Conservation (phyloP, 2,888 invertebrate species). For the Clanis bilineata region DNA sequence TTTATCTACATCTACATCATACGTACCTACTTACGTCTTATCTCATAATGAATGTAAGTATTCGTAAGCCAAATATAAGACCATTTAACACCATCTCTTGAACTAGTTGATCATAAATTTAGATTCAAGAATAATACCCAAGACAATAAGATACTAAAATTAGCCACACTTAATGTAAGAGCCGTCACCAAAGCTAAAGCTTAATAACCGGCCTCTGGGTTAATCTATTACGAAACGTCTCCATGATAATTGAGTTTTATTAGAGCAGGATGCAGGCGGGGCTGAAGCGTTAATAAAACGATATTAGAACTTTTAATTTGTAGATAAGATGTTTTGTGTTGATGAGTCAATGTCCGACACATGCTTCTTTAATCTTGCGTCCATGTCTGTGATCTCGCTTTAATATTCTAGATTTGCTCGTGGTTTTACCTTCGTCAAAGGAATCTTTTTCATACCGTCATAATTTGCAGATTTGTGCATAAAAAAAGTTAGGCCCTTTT, state of each 20-base stretch:
- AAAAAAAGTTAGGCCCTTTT: too few species aligned
- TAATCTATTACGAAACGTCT: constrained; percentile 24
- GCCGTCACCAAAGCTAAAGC: constrained; percentile 3
- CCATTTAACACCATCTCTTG: background rate
- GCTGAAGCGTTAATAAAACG: constrained; percentile 49
- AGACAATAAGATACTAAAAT: constrained; percentile 3
- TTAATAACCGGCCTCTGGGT: constrained; percentile 18
- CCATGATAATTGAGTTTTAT: constrained; percentile 34
- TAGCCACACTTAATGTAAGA: constrained; percentile 15
- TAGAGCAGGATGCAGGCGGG: constrained; percentile 56
- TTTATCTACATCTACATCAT: too few species aligned
- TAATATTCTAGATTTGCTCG: too few species aligned
- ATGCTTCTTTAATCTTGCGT: too few species aligned
- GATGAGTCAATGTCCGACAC: too few species aligned
- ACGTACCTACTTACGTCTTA: too few species aligned
- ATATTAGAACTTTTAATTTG: constrained; percentile 36
- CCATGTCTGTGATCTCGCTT: too few species aligned
- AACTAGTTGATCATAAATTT: background rate
- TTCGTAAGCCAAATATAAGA: background rate
- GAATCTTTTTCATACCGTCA: too few species aligned
- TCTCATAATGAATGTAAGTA: background rate
- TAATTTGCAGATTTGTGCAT: too few species aligned
- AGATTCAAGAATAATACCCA: background rate
- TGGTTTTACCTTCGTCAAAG: too few species aligned
- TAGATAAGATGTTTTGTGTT: background rate